Evolutionary conservation across 2,888 invertebrate genomes (phyloP).

Genomic region (Carpatolechia fugitivella): DNA sequence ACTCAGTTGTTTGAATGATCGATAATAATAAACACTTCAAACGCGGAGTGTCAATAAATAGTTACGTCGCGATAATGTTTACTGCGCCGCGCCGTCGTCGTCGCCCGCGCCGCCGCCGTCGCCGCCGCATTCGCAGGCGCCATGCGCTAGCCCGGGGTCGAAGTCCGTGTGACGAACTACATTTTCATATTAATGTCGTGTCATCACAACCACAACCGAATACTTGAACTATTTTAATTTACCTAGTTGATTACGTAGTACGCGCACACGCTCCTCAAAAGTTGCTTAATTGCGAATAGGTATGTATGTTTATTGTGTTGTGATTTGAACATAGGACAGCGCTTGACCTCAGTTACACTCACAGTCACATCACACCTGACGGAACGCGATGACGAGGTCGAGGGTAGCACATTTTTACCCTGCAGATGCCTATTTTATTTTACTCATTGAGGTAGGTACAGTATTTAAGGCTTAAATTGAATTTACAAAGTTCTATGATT

Average conservation of each 20-base stretch:
- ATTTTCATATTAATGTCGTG: constrained; percentile 11
- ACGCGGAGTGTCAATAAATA: neutral
- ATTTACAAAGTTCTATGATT: too few species aligned
- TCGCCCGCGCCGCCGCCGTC: constrained; percentile 1
- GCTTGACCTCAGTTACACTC: too few species aligned
- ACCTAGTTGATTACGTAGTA: neutral
- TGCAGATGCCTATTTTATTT: too few species aligned
- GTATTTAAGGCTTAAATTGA: too few species aligned
- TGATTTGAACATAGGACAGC: too few species aligned
- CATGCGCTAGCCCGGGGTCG: constrained; percentile 13
- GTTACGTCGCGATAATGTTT: neutral
- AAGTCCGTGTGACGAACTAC: constrained; percentile 18
- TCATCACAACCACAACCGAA: neutral
- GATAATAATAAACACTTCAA: neutral
- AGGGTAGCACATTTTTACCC: too few species aligned
- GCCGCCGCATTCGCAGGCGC: constrained; percentile 3
- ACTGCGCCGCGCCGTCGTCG: neutral
- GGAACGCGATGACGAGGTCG: too few species aligned
- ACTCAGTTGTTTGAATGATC: neutral
- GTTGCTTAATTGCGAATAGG: neutral
- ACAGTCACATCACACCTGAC: too few species aligned
- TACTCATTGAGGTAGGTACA: too few species aligned
- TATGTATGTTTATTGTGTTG: too few species aligned
- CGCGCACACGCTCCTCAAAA: neutral
- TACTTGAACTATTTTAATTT: neutral